These are phyloP conservation scores for Archocentrus centrarchus DNA, from an alignment of 2,113 vertebrate species.

Conservation along the genomic window DNA sequence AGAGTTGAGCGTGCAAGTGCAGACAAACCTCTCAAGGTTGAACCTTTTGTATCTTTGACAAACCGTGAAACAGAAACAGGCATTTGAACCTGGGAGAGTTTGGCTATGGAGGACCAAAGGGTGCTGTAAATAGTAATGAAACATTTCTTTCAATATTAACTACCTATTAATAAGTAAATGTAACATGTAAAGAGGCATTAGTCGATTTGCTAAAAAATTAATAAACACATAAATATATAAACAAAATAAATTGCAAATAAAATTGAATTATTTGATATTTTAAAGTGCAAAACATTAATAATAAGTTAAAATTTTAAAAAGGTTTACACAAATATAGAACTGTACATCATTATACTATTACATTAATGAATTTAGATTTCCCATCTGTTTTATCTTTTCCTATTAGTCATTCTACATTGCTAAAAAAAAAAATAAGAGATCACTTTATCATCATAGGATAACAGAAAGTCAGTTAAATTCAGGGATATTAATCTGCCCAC, in stretches of 20 bases:
- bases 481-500: not conserved
- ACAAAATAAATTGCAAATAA: not conserved
- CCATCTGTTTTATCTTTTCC: too few species aligned
- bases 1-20: not conserved
- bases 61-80: conserved; percentile 31
- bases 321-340: too few species aligned
- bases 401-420: too few species aligned
- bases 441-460: not conserved
- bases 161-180: not conserved
- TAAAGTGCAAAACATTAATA: not conserved
- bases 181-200: not conserved
- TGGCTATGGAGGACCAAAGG: not conserved
- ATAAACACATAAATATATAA: not conserved
- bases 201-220: not conserved
- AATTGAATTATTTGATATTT: not conserved
- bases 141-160: not conserved
- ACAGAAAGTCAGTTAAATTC: not conserved
- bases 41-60: conserved; percentile 18
- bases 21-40: conserved; percentile 18
- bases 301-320: too few species aligned
- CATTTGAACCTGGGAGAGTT: not conserved
- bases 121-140: not conserved
- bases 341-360: too few species aligned
- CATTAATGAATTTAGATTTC: too few species aligned
- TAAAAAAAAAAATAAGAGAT: too few species aligned